These are phyloP conservation scores for Prietella phreatophila DNA, from an alignment of 2,113 vertebrate species.

Conservation along the genomic window DNA sequence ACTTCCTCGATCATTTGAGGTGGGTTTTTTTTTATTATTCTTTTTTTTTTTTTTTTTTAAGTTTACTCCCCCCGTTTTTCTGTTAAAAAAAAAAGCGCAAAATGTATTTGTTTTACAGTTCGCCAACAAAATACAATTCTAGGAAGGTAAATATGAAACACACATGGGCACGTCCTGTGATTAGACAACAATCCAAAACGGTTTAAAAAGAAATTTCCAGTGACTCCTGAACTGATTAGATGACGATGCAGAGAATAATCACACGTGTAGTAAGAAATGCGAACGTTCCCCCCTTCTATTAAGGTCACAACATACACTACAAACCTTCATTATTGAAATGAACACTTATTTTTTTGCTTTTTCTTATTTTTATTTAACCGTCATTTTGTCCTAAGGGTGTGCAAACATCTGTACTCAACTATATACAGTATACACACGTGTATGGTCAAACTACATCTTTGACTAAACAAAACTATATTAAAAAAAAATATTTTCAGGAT, in stretches of 20 bases:
- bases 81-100: not conserved
- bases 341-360: not conserved
- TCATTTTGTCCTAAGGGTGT: not conserved
- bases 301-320: not conserved
- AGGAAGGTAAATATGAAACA: not conserved
- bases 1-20: not conserved
- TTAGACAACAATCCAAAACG: not conserved
- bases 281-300: not conserved
- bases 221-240: not conserved
- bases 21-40: not conserved
- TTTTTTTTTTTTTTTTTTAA: not conserved
- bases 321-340: not conserved
- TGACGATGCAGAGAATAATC: not conserved
- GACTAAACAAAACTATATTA: constrained; percentile 9
- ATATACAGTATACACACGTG: not conserved
- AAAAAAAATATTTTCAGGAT: constrained; percentile 22
- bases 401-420: not conserved
- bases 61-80: not conserved
- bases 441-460: constrained; percentile 13
- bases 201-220: not conserved
- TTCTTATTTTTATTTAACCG: not conserved
- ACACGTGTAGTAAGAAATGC: not conserved
- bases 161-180: not conserved
- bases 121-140: not conserved
- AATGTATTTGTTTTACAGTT: not conserved